Conservation (phyloP, 2,888 invertebrate genomes). For the Melanchra persicariae region DNA sequence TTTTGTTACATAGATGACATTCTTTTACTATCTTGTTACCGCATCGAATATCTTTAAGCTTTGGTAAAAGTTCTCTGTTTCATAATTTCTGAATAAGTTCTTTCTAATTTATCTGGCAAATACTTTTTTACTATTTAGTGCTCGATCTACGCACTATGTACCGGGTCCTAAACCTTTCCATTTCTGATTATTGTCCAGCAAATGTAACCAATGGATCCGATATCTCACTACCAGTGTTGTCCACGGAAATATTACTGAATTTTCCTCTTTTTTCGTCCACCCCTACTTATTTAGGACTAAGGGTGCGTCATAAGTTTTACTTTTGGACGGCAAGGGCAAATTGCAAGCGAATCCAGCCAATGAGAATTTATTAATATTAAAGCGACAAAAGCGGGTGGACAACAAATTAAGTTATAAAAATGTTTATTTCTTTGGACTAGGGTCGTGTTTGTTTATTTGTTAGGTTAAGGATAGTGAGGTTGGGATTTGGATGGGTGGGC, state of each 20-base stretch:
- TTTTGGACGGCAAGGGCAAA: constrained; percentile 85
- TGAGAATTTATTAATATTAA: constrained; percentile 91
- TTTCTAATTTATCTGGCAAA: not conserved
- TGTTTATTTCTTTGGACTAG: constrained; percentile 71
- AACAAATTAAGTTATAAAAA: constrained; percentile 83
- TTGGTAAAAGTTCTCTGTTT: not conserved
- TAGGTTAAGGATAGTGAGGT: constrained; percentile 15
- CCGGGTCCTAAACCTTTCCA: constrained; percentile 2
- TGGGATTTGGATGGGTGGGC: constrained; percentile 31
- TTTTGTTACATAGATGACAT: not conserved
- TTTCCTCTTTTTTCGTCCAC: constrained; percentile 62
- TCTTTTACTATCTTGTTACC: not conserved
- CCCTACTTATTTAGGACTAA: constrained; percentile 84
- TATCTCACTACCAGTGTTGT: constrained; percentile 46
- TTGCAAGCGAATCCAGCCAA: constrained; percentile 87
- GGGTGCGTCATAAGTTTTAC: constrained; percentile 87
- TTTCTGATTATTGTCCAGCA: constrained; percentile 1
- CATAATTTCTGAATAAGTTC: not conserved
- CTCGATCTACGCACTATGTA: not conserved
- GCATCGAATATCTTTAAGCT: not conserved
- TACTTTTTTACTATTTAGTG: not conserved
- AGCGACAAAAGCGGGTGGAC: constrained; percentile 76
- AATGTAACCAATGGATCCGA: constrained; percentile 24
- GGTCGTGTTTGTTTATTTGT: constrained; percentile 37
- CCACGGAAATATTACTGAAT: constrained; percentile 58